Conservation (phyloP, 1,140 invertebrate species). For the Gyrodactylus bullatarudis region DNA sequence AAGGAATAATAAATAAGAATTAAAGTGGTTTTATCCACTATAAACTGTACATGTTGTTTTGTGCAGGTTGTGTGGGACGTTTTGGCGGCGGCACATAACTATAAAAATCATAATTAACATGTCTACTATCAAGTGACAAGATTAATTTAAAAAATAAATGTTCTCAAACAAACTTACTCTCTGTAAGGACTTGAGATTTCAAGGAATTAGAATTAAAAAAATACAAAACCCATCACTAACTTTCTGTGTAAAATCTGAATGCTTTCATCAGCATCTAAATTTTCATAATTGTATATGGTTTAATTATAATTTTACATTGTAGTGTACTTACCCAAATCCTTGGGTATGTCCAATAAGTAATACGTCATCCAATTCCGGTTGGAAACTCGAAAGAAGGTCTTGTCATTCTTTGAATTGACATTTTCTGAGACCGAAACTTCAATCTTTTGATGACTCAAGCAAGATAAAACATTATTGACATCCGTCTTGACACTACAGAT, state of each 20-base stretch:
- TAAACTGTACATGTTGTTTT: too few species aligned
- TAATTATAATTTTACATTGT: neutral
- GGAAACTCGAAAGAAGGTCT: neutral
- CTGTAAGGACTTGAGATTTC: too few species aligned
- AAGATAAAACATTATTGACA: neutral
- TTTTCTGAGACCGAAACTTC: neutral
- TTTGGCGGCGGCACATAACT: too few species aligned
- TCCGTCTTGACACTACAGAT: neutral
- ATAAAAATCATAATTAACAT: too few species aligned
- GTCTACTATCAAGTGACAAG: too few species aligned
- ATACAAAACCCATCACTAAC: too few species aligned
- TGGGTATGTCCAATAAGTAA: neutral
- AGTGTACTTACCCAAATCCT: neutral
- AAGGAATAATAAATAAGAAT: too few species aligned
- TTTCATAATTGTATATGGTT: neutral
- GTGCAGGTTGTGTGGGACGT: too few species aligned
- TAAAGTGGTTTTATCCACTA: too few species aligned
- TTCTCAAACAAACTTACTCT: too few species aligned
- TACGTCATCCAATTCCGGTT: neutral
- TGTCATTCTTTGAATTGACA: neutral
- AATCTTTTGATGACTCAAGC: neutral
- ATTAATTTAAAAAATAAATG: too few species aligned
- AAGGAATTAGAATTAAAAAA: too few species aligned
- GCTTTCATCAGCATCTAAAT: neutral
- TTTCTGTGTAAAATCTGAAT: neutral